These are phyloP conservation scores for Echinarachnius parma DNA, from an alignment of 53 echinoderm and acorn worm species.

Conservation along the genomic window DNA sequence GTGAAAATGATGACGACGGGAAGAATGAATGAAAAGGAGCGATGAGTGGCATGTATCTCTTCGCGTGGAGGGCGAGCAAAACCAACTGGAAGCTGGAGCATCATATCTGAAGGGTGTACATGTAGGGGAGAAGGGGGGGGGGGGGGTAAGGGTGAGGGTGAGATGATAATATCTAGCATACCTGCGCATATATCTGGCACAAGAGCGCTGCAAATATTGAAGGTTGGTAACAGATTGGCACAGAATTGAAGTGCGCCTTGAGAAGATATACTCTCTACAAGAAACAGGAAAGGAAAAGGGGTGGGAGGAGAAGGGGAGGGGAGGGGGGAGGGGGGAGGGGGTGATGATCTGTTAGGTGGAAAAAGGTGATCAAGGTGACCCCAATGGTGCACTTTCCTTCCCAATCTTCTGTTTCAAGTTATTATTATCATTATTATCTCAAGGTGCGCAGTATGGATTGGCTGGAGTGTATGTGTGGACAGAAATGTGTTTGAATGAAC, in stretches of 20 bases:
- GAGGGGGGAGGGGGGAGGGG: conserved; percentile 27
- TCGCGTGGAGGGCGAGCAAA: background rate
- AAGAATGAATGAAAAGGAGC: conserved; percentile 31
- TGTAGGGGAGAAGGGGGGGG: no score
- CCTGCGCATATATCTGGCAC: conserved; percentile 31
- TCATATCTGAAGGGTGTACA: conserved; percentile 52
- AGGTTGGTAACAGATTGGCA: conserved; percentile 49
- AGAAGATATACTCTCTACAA: conserved; percentile 9
- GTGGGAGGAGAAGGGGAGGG: background rate
- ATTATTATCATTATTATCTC: conserved; percentile 39
- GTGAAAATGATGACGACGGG: conserved; percentile 26
- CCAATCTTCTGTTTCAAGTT: no score
- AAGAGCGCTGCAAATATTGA: conserved; percentile 49
- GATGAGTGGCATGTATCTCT: no score
- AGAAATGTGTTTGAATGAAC: no score
- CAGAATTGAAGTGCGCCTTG: conserved; percentile 41
- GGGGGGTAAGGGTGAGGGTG: no score
- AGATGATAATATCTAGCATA: conserved; percentile 52
- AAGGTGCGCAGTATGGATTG: conserved; percentile 25
- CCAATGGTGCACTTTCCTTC: conserved; percentile 28
- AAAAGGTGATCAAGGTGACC: conserved; percentile 14
- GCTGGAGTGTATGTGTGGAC: no score
- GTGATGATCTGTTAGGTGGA: conserved; percentile 12
- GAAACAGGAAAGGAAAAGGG: conserved; percentile 16
- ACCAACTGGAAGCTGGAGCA: conserved; percentile 30